Evolutionary conservation across 2,113 vertebrate genomes (phyloP), one percentile per base, ranked within the genome.

Genomic region (Semicossyphus pulcher): DNA sequence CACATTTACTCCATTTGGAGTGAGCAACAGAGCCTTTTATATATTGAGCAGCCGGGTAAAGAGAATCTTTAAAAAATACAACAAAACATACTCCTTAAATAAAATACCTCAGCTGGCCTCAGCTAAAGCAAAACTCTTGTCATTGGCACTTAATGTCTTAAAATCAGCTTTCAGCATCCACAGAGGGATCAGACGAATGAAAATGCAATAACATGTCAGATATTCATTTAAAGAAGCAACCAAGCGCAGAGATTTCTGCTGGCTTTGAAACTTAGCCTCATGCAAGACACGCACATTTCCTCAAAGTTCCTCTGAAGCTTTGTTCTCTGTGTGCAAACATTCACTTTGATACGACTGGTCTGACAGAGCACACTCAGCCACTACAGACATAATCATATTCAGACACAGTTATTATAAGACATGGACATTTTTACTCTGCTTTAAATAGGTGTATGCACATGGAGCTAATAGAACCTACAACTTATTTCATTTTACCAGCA

Each of bases 221-320:
- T 51, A 67, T 67, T 32, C 2, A 57, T 52, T 34, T 45, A 47
- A 45, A 44, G 14, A 44, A 15, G 41, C 26, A 47, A 10, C 15
- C 16, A 60, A 31, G 45, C 31, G 14, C 36, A 34, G 15, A 58
- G 0, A 59, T 41, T 4, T 65, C 15, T 10, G 5, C n/a, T 41
- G 7, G 39, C 41, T 79, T 61, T 56, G 41, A 77, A 66, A 52
- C 29, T 21, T 48, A 42, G 10, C 28, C 10, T 65, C 32, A 61
- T 51, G 34, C 26, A 28, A 49, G 37, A 48, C 1, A 6, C 12
- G 2, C 29, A 51, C 8, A 7, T 49, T 57, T 7, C 15, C 31
- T 47, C 7, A 53, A 54, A 20, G 62, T 18, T 39, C 12, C 34
- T 60, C 26, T 29, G 21, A 61, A 41, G 28, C 36, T 74, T 71